Evolutionary conservation across 2,888 invertebrate species (phyloP).

Genomic region (Macaria liturata): DNA sequence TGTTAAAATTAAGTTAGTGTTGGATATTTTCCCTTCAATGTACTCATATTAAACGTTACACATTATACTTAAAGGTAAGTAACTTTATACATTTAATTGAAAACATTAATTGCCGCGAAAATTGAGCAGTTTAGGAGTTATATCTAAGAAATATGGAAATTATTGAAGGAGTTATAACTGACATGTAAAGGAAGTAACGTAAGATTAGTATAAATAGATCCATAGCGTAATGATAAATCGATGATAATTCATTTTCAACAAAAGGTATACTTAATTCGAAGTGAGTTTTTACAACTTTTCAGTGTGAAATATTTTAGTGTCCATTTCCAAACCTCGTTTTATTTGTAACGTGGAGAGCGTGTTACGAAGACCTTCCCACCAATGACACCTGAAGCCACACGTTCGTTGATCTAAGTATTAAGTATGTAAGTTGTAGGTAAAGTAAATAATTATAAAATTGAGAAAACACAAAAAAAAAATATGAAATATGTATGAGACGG

Average conservation of each 20-base stretch:
- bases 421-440: slow-evolving; percentile 77
- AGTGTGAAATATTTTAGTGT: slow-evolving; percentile 47
- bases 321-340: slow-evolving; percentile 36
- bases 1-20: slow-evolving; percentile 42
- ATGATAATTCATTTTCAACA: slow-evolving; percentile 19
- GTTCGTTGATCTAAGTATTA: slow-evolving; percentile 80
- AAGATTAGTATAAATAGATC: slow-evolving; percentile 26
- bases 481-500: slow-evolving; percentile 56
- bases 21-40: slow-evolving; percentile 49
- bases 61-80: slow-evolving; percentile 40
- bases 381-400: slow-evolving; percentile 79
- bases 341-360: slow-evolving; percentile 50
- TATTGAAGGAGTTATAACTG: slow-evolving; percentile 26
- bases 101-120: slow-evolving; percentile 13
- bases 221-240: slow-evolving; percentile 26
- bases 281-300: slow-evolving; percentile 49
- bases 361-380: slow-evolving; percentile 79
- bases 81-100: slow-evolving; percentile 14
- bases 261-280: slow-evolving; percentile 13
- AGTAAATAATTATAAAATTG: slow-evolving; percentile 59
- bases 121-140: slow-evolving; percentile 18
- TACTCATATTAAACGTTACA: slow-evolving; percentile 41
- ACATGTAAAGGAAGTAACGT: slow-evolving; percentile 27
- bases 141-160: slow-evolving; percentile 17
- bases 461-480: slow-evolving; percentile 62